Base-by-base conservation (phyloP, 64 coral and sea anemone genomes). In the Trachythela sp. region DNA sequence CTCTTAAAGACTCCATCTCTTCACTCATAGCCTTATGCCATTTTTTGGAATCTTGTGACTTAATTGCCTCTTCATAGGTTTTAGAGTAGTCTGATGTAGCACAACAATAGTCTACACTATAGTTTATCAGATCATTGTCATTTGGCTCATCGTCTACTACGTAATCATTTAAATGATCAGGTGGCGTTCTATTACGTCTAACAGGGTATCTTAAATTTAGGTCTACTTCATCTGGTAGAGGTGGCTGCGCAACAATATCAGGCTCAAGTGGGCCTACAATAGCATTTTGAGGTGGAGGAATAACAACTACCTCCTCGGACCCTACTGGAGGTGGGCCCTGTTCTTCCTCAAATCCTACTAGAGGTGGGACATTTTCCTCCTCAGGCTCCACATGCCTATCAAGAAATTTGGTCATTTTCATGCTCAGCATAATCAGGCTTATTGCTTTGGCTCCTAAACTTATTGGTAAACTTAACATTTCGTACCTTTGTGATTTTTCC, bases 381-480 rank as follows among this genome's bases (percentile, higher is more conserved):
- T 49, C 48, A 49, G 48, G 15, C 48, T 15, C 15, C 7, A 9
- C 48, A 49, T 49, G 48, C 15, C 15, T 15, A 49, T 49, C 15
- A 15, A 49, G n/a, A n/a, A n/a, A n/a, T n/a, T n/a, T n/a, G n/a
- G n/a, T 84, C 67, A 90, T 7, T 77, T 6, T 77, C 31, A 17
- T 77, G 1, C 71, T 35, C 2, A 26, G 30, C 5, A 27, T 32
- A 3, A 38, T 35, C 4, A 45, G 8, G 0, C 5, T 85, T 56
- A 60, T 90, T 50, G 50, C 71, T 77, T 83, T 87, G 90, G 22
- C 87, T 84, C 24, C 54, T 26, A 15, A n/a, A 24, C 36, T 77
- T 87, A 37, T 48, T 91, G 33, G 85, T 48, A 27, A 91, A 91
- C 84, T 87, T 91, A 2, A 87, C 85, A 34, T 48, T 35, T 40